A percentile compares a stretch with the other conserved stretches of the same genome.
These are phyloP conservation scores for Scylla paramamosain DNA, from an alignment of 1,140 invertebrate species.

Conservation along the genomic window DNA sequence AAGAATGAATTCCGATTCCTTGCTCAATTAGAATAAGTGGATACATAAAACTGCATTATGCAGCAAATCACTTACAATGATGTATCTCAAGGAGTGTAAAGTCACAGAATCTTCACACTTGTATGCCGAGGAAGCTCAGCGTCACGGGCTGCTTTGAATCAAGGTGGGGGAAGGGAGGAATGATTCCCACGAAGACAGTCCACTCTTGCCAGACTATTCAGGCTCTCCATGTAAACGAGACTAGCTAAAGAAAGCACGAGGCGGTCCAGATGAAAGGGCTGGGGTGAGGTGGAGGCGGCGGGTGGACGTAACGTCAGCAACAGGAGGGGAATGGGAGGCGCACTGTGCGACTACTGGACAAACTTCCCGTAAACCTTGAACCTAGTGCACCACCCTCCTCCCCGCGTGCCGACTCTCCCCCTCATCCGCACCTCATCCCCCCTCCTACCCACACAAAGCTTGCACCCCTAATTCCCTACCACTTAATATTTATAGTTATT, in stretches of 20 bases:
- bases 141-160: background rate
- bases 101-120: background rate
- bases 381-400: background rate
- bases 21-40: background rate
- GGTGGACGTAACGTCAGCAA: background rate
- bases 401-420: background rate
- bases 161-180: background rate
- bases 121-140: background rate
- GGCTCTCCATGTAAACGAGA: constrained; percentile 54
- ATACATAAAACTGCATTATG: too few relatives aligned
- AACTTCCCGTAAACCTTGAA: constrained; percentile 69
- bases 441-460: background rate
- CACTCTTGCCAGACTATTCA: constrained; percentile 26
- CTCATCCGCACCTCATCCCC: background rate
- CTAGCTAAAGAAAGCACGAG: constrained; percentile 42
- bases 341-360: constrained; percentile 49
- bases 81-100: background rate
- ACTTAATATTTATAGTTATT: background rate
- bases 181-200: constrained; percentile 32
- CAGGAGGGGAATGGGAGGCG: constrained; percentile 24
- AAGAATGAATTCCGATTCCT: background rate
- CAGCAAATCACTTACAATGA: too few relatives aligned
- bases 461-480: background rate
- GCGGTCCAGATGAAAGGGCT: background rate
- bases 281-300: background rate